These are phyloP conservation scores for Distichodus sexfasciatus DNA, from an alignment of 2,797 vertebrate species.

Conservation along the genomic window DNA sequence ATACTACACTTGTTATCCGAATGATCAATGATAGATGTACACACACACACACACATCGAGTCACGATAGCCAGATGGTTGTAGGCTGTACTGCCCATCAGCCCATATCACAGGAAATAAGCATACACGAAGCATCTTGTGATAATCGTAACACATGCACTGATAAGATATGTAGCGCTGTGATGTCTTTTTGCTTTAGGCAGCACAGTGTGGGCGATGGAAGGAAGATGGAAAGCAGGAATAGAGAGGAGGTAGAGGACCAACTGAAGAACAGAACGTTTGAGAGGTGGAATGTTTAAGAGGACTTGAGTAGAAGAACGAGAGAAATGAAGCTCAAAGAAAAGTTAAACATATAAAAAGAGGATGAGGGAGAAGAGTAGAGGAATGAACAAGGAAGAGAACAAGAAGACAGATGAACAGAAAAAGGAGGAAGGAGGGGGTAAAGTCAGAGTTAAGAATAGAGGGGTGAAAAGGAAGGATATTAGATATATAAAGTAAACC, in stretches of 20 bases:
- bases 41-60: not conserved
- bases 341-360: not conserved
- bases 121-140: slow-evolving; percentile 35
- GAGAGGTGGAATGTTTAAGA: not conserved
- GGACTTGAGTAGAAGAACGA: not conserved
- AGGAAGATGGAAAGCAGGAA: slow-evolving; percentile 5
- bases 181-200: slow-evolving; percentile 17
- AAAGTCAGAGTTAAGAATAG: not conserved
- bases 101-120: slow-evolving; percentile 40
- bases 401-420: not conserved
- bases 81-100: slow-evolving; percentile 31
- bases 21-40: slow-evolving; percentile 26
- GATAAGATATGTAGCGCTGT: slow-evolving; percentile 34
- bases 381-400: too few species aligned
- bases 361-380: not conserved
- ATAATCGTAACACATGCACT: slow-evolving; percentile 32
- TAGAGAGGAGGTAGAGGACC: not conserved
- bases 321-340: not conserved
- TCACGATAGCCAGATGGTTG: slow-evolving; percentile 40
- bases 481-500: not conserved
- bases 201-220: not conserved
- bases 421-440: not conserved
- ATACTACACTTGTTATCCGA: slow-evolving; percentile 22
- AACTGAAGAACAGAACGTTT: not conserved
- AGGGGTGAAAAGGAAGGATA: not conserved